Evolutionary conservation across 2,888 invertebrate genomes (phyloP).

Genomic region (Nipponacmea schrenckii): DNA sequence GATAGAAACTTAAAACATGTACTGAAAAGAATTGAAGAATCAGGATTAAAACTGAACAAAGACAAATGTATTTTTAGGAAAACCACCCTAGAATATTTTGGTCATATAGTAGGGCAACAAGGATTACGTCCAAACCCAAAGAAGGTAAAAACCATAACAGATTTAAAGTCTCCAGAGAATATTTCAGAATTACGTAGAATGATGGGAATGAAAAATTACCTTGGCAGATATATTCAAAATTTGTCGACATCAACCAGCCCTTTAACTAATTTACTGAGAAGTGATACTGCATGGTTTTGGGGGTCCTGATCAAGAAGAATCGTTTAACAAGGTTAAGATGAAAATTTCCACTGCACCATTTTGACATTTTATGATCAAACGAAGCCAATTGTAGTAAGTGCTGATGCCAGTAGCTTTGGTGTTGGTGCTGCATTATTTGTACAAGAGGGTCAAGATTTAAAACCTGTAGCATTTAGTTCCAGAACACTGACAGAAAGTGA

Average conservation of each 20-base stretch:
- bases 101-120: constrained; percentile 32
- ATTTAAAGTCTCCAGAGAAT: constrained; percentile 29
- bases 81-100: constrained; percentile 28
- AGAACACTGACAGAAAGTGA: constrained; percentile 38
- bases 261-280: constrained; percentile 24
- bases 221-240: constrained; percentile 32
- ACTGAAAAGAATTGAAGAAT: too few species aligned
- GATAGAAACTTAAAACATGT: constrained; percentile 23
- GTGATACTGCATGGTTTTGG: constrained; percentile 29
- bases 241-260: constrained; percentile 30
- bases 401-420: too few species aligned
- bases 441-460: constrained; percentile 22
- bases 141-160: constrained; percentile 29
- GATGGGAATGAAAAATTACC: constrained; percentile 42
- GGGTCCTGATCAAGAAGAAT: constrained; percentile 26
- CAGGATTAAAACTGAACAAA: too few species aligned
- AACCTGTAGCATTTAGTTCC: constrained; percentile 37
- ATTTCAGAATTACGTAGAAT: constrained; percentile 30
- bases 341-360: constrained; percentile 28
- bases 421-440: constrained; percentile 34
- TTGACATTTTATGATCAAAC: constrained; percentile 35
- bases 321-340: constrained; percentile 33
- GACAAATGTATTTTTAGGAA: too few species aligned
- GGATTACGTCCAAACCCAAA: constrained; percentile 31
- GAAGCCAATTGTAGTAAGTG: constrained; percentile 38